Percentiles rank a stretch among this genome's conserved stretches.
These are phyloP conservation scores for Limnephilus rhombicus DNA, from an alignment of 2,888 invertebrate species.

Conservation along the genomic window DNA sequence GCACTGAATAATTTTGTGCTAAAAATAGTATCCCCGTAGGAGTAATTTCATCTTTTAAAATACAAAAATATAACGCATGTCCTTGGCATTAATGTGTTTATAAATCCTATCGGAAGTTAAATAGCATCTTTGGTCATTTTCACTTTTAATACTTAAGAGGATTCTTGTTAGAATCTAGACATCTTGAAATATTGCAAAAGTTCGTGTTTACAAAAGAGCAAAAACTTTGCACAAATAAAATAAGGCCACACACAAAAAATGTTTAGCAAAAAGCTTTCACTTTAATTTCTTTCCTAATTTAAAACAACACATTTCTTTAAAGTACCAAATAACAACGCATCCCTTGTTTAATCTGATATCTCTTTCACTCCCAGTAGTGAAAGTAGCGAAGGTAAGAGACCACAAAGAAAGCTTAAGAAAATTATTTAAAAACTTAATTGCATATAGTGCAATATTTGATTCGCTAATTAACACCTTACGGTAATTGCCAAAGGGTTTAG, in stretches of 20 bases:
- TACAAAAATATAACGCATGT: background rate
- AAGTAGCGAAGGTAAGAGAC: background rate
- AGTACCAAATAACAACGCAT: background rate
- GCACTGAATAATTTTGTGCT: background rate
- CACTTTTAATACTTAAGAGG: background rate
- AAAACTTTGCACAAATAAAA: background rate
- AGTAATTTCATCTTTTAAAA: background rate
- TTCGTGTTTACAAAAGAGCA: background rate
- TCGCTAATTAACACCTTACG: background rate
- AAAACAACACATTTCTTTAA: background rate
- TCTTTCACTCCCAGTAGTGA: background rate
- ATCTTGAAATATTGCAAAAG: background rate
- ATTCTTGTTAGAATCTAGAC: background rate
- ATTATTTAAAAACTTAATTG: background rate
- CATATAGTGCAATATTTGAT: background rate
- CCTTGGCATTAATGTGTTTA: background rate
- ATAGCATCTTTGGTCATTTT: background rate
- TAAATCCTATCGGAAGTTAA: background rate
- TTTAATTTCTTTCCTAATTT: background rate
- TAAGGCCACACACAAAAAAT: background rate
- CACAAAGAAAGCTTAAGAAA: background rate
- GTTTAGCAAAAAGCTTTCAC: background rate
- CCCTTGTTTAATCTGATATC: background rate
- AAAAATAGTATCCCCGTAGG: background rate
- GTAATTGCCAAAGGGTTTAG: background rate